These are phyloP conservation scores for Callorhinus ursinus DNA, from an alignment of 2,113 vertebrate genomes.

Conservation along the genomic window DNA sequence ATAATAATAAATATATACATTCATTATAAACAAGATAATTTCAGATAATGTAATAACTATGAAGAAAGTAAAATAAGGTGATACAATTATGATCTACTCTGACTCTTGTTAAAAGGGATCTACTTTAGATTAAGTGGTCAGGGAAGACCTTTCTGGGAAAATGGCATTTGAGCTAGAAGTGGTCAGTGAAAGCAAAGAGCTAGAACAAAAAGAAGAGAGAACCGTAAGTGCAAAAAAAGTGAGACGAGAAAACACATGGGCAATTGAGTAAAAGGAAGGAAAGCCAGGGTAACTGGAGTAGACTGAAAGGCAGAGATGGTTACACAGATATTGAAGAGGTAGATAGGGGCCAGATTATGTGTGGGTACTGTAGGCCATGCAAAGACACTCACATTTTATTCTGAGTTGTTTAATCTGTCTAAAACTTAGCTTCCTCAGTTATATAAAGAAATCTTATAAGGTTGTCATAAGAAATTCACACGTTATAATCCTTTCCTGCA, in stretches of 20 bases:
- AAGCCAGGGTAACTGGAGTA: neutral
- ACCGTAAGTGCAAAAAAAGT: neutral
- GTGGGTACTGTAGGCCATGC: neutral
- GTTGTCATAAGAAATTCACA: neutral
- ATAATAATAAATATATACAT: too few species aligned
- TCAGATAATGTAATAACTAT: neutral
- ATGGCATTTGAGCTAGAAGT: neutral
- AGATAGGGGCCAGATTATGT: neutral
- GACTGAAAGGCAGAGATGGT: neutral
- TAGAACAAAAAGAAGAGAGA: neutral
- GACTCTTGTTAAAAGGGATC: neutral
- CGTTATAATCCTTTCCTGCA: neutral
- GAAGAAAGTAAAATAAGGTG: neutral
- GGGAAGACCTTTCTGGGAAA: neutral
- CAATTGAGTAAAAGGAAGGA: neutral
- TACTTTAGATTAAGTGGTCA: neutral
- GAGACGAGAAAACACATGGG: neutral
- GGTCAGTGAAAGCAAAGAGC: neutral
- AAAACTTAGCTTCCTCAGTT: neutral
- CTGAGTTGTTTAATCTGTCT: neutral
- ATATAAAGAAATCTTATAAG: neutral
- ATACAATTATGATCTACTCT: neutral
- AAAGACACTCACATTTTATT: neutral
- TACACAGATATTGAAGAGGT: neutral
- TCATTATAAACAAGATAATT: neutral